Base-by-base conservation (phyloP, 2,888 invertebrate genomes). In the Unio pictorum region DNA sequence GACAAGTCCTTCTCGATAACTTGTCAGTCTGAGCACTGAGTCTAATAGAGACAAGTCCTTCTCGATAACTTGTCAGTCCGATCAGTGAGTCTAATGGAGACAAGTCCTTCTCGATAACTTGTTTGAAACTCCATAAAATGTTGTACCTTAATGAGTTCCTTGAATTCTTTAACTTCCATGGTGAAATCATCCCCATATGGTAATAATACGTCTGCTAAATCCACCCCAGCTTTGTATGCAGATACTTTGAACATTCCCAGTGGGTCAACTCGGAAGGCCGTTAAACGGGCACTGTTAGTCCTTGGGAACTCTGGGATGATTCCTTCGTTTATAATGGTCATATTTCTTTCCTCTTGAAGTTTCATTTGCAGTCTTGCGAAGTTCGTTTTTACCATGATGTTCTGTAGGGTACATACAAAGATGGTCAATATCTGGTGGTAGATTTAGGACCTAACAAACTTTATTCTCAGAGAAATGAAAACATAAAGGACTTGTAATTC, bases 341-440 rank as follows among this genome's bases (percentile, higher is more conserved):
- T 70, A 3, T 73, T 68, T 30, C 82, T 64, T 28, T 78, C 73
- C 28, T 78, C 76, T 64, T 71, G 68, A 6, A 83, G 66, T 61
- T 69, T 75, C 17, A 69, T 55, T 64, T 80, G 78, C 26, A 82
- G 73, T 58, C 76, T 78, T 8, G 79, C 78, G 71, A 83, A 81
- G 66, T 77, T 79, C 58, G 71, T 74, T 65, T 83, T 83, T n/a
- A 83, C 82, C 74, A 83, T 79, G 7, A 82, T 75, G 67, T 82
- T 79, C 83, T 83, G 76, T 17, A 76, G 73, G 59, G 4, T 34
- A 26, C 20, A 54, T 20, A 58, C 5, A n/a, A 26, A 30, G 45
- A 30, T 34, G 11, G 15, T 15, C 11, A 45, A 45, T 45, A 15
- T 18, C 6, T 34, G 7, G 7, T 54, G 8, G 18, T 6, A 20